Conservation (phyloP, 2,113 vertebrate species). For the Erythrocercus mccallii region DNA sequence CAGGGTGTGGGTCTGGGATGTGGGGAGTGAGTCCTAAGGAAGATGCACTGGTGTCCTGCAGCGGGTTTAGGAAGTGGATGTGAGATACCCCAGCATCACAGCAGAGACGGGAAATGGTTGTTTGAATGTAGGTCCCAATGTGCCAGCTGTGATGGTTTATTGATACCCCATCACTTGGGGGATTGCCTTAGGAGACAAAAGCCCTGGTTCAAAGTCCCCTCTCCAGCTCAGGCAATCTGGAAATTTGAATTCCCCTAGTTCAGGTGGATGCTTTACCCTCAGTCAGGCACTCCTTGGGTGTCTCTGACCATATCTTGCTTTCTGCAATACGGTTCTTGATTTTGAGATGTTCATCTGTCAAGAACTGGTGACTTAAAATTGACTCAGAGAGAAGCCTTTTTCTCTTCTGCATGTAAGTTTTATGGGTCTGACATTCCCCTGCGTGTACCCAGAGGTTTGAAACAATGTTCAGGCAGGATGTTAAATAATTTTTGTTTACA, state of each 20-base stretch:
- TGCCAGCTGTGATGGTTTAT: not conserved
- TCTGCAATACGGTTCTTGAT: not conserved
- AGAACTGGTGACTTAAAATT: not conserved
- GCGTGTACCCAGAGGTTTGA: not conserved
- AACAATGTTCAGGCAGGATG: slow-evolving; percentile 22
- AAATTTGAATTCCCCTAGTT: not conserved
- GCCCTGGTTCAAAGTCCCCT: not conserved
- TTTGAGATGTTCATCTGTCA: not conserved
- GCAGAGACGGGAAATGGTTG: not conserved
- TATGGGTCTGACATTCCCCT: not conserved
- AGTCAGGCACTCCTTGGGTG: not conserved
- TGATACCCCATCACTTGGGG: not conserved
- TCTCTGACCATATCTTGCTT: not conserved
- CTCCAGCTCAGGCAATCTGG: not conserved
- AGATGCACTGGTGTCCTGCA: fast-evolving
- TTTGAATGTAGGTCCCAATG: not conserved
- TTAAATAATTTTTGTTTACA: slow-evolving; percentile 46
- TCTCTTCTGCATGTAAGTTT: not conserved
- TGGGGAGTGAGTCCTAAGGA: not conserved
- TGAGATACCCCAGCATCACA: not conserved
- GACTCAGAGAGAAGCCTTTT: not conserved
- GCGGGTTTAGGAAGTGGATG: not conserved
- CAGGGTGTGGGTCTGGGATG: not conserved
- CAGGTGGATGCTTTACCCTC: not conserved
- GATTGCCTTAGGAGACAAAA: not conserved